Percentiles rank a stretch among this genome's conserved stretches.
Evolutionary conservation across 2,113 vertebrate genomes (phyloP).

Genomic region (Grallaria varia): DNA sequence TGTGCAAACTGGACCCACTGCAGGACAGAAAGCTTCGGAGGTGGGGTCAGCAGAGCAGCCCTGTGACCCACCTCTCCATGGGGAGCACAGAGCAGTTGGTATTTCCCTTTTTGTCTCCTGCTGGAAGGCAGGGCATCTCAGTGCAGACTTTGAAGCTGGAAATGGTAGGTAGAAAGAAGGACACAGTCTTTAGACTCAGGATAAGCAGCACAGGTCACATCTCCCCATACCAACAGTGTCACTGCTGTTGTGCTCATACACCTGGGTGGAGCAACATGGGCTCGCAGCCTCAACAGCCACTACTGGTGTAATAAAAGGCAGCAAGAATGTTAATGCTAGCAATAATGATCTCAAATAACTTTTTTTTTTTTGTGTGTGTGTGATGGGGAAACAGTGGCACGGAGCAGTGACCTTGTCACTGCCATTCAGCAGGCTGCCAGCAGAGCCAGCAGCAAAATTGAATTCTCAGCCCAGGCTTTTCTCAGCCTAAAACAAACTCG

Average conservation of each 20-base stretch:
- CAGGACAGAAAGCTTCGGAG: background rate
- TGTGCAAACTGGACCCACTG: fast-evolving
- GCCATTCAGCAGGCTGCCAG: background rate
- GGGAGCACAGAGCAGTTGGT: background rate
- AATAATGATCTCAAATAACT: background rate
- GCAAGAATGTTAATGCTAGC: background rate
- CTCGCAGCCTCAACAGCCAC: background rate
- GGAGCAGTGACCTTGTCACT: background rate
- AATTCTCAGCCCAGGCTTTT: background rate
- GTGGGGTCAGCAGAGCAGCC: background rate
- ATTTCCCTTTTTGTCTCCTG: background rate
- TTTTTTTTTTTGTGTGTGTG: no score
- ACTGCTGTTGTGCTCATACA: background rate
- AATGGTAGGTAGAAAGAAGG: background rate
- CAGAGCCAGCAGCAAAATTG: background rate
- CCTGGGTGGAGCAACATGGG: background rate
- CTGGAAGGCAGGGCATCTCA: background rate
- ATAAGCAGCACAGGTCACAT: background rate
- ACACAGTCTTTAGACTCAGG: no score
- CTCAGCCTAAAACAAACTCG: background rate
- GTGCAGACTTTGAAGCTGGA: background rate
- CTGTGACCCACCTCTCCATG: fast-evolving
- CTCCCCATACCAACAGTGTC: background rate
- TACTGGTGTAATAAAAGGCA: background rate
- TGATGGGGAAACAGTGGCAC: background rate